phyloP scores from a whole-genome alignment of 2,113 vertebrate genomes.

The Mobula birostris region DNA sequence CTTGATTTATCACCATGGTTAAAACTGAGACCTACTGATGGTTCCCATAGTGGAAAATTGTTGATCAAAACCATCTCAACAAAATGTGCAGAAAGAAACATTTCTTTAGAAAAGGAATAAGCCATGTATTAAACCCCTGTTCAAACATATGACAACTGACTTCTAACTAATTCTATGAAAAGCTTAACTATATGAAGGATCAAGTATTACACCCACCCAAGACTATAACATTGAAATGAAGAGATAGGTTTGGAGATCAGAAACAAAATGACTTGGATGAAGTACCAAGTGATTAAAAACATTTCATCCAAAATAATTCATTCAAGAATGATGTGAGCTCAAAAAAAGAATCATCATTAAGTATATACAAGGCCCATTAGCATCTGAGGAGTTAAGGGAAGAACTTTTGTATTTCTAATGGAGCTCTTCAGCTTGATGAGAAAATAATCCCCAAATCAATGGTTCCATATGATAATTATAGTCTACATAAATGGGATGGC shows the following conservation, averaged over 20 bases:
- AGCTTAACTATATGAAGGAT: constrained; percentile 26
- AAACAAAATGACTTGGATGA: constrained; percentile 5
- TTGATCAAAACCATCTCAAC: constrained; percentile 49
- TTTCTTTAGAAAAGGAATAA: constrained; percentile 16
- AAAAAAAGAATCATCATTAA: neutral
- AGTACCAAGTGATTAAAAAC: constrained; percentile 42
- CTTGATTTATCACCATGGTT: constrained; percentile 50
- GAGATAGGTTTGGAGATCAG: constrained; percentile 45
- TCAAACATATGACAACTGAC: constrained; percentile 30
- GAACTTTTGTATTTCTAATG: neutral
- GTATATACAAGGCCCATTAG: neutral
- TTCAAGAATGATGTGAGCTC: constrained; percentile 31
- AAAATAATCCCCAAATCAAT: neutral
- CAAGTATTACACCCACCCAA: neutral
- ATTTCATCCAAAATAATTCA: constrained; percentile 44
- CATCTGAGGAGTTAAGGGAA: neutral
- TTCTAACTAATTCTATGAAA: constrained; percentile 36
- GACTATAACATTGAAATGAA: constrained; percentile 44
- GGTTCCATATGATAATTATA: neutral
- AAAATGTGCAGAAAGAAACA: constrained; percentile 41
- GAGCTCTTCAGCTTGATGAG: neutral
- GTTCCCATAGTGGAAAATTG: constrained; percentile 43
- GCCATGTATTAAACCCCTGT: constrained; percentile 26
- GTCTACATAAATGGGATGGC: neutral
- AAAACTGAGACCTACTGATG: constrained; percentile 30